Conservation (phyloP, 2,113 vertebrate species). For the Sapajus apella region DNA sequence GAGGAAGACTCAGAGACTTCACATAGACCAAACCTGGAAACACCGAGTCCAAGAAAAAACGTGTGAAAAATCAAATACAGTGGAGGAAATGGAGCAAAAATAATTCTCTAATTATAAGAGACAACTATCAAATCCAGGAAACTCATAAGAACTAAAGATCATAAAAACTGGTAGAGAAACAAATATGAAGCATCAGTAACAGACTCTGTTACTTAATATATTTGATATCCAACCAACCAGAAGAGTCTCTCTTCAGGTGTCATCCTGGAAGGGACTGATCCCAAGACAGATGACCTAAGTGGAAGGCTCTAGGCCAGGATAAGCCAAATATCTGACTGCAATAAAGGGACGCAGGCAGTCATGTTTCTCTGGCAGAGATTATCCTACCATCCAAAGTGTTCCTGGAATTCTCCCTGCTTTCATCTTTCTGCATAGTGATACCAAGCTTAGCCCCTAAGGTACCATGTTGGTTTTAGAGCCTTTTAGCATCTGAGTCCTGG, state of each 20-base stretch:
- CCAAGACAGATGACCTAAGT: not conserved
- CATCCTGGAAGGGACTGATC: not conserved
- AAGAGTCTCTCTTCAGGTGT: not conserved
- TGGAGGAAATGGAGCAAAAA: not conserved
- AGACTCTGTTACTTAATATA: not conserved
- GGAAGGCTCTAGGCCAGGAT: not conserved
- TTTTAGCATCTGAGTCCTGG: not conserved
- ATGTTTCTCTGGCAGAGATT: not conserved
- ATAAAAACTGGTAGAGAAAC: not conserved
- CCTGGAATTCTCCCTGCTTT: not conserved
- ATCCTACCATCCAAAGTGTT: not conserved
- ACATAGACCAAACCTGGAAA: not conserved
- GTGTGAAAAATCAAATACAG: not conserved
- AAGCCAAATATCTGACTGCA: not conserved
- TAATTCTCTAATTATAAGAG: not conserved
- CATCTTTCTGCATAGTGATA: not conserved
- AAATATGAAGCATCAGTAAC: not conserved
- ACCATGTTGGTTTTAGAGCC: not conserved
- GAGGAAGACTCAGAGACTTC: not conserved
- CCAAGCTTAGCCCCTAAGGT: not conserved
- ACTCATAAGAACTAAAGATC: not conserved
- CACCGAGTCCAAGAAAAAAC: not conserved
- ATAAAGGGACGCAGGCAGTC: too few relatives aligned
- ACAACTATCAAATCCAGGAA: not conserved
- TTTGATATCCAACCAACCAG: not conserved